Conservation (phyloP, 2,888 invertebrate genomes). For the Mayetiola destructor region DNA sequence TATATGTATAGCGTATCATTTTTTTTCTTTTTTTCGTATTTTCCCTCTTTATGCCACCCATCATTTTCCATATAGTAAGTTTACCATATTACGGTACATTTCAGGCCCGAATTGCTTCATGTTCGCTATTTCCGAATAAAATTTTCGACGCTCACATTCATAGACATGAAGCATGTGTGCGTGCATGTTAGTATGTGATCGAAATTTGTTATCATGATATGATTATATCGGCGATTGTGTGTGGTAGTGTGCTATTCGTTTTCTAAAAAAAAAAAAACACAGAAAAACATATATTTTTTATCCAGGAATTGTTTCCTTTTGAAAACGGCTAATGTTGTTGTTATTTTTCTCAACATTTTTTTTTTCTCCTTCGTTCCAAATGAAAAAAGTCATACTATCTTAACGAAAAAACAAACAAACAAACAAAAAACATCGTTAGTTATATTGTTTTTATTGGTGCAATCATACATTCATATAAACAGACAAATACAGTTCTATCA, state of each 20-base stretch:
- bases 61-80: no score
- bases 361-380: background rate
- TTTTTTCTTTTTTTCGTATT: no score
- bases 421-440: conserved; percentile 3
- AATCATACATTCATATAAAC: conserved; percentile 8
- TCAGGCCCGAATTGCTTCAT: no score
- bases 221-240: background rate
- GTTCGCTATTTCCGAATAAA: no score
- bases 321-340: background rate
- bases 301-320: background rate
- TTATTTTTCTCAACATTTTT: background rate
- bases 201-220: background rate
- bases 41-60: no score
- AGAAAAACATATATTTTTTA: no score
- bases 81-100: no score
- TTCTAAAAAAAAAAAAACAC: no score
- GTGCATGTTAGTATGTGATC: background rate
- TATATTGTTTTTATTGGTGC: conserved; percentile 7
- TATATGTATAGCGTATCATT: no score
- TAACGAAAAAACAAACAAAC: background rate
- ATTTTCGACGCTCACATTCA: no score
- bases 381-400: conserved; percentile 8
- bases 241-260: background rate
- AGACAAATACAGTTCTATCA: conserved; percentile 7
- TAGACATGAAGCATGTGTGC: no score